A percentile compares a stretch with the other conserved stretches of the same genome.
Evolutionary conservation across 2,113 vertebrate species (phyloP).

Genomic region (Podarcis raffonei): DNA sequence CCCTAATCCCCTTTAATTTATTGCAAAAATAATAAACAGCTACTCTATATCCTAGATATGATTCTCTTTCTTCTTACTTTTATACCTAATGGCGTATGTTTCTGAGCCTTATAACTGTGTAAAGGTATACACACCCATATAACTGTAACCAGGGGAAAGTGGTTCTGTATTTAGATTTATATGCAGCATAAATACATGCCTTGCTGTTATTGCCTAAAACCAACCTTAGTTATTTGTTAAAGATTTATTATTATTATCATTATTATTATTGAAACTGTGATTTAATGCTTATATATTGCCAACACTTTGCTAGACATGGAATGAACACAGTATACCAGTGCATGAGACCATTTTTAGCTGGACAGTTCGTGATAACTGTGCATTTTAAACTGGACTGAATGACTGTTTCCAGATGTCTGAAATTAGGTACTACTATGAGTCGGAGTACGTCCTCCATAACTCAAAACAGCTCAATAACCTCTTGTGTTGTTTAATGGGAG

Average conservation of each 20-base stretch:
- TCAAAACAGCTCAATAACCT: slow-evolving; percentile 59
- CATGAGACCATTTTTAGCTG: background rate
- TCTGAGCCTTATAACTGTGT: accelerated
- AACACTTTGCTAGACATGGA: background rate
- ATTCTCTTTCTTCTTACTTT: background rate
- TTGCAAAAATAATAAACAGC: background rate
- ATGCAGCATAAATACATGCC: accelerated
- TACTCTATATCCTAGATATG: background rate
- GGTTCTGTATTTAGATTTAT: accelerated
- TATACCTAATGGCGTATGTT: background rate
- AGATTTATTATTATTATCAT: no score
- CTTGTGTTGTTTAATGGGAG: slow-evolving; percentile 52
- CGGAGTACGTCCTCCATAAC: slow-evolving; percentile 49
- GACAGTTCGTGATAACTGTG: slow-evolving; percentile 8
- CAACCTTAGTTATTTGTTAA: background rate
- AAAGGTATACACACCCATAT: accelerated
- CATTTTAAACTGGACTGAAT: slow-evolving; percentile 51
- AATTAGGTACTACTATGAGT: slow-evolving; percentile 58
- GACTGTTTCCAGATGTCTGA: slow-evolving; percentile 53
- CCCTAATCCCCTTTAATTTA: background rate
- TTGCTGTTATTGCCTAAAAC: background rate
- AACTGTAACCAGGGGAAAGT: background rate
- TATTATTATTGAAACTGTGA: no score
- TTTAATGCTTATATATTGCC: no score
- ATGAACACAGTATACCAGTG: background rate